phyloP scores from a whole-genome alignment of 2,113 vertebrate genomes.

The Hystrix brachyura region DNA sequence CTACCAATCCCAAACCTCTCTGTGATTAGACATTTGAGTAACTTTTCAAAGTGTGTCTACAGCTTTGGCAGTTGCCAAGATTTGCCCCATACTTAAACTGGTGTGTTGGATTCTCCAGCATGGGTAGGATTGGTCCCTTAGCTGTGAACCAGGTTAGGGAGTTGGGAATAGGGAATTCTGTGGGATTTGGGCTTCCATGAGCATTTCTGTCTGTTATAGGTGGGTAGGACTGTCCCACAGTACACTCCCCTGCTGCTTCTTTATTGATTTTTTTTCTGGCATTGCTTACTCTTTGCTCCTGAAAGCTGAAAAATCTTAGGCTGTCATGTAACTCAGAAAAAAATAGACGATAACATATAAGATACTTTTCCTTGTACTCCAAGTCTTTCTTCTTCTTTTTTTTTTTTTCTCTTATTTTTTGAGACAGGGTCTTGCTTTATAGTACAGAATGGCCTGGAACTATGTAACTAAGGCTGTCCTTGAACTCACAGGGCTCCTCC shows the following conservation, averaged over 20 bases:
- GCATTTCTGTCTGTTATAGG: neutral
- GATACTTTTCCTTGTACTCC: neutral
- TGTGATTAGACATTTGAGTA: neutral
- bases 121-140: neutral
- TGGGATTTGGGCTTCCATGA: neutral
- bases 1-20: neutral
- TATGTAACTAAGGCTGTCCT: neutral
- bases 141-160: neutral
- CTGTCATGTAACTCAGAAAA: conserved; percentile 27
- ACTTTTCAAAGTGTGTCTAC: conserved; percentile 24
- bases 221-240: neutral
- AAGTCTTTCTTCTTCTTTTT: neutral
- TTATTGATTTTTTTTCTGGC: neutral
- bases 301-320: neutral
- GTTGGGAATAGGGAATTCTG: neutral
- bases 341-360: conserved; percentile 26
- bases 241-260: neutral
- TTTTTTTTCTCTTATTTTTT: neutral
- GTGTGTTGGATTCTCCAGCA: neutral
- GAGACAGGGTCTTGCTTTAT: neutral
- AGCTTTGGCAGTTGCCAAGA: neutral
- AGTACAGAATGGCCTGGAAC: neutral
- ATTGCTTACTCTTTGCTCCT: neutral
- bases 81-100: neutral
- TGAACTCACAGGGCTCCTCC: neutral